phyloP scores from a whole-genome alignment of 1,140 invertebrate genomes.

The Eumaeus atala region DNA sequence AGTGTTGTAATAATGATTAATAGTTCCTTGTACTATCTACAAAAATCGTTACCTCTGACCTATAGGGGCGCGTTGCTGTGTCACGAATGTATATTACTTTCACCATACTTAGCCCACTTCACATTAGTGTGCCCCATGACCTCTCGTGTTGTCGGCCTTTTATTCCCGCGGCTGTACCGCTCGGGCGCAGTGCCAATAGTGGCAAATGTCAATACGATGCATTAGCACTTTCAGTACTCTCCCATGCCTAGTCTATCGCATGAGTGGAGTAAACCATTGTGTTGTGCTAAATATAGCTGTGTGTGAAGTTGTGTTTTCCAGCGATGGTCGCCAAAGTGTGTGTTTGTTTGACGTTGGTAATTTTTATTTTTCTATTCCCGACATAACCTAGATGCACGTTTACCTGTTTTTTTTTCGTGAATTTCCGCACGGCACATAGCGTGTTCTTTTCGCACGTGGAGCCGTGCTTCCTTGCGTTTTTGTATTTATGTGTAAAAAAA shows the following conservation, averaged over 20 bases:
- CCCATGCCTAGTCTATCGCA: conserved; percentile 22
- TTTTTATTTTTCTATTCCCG: conserved; percentile 9
- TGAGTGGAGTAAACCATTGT: no score
- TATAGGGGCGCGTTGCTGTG: no score
- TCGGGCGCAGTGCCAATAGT: conserved; percentile 52
- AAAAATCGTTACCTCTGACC: no score
- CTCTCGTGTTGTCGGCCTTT: conserved; percentile 22
- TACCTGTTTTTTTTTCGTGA: no score
- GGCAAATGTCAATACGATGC: conserved; percentile 70
- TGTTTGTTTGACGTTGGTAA: conserved; percentile 8
- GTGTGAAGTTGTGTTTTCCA: conserved; percentile 29
- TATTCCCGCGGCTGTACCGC: conserved; percentile 44
- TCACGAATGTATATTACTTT: no score
- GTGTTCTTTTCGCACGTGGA: no score
- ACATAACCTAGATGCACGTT: no score
- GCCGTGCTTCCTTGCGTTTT: no score
- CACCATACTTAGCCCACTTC: not conserved
- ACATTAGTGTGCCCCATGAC: conserved; percentile 13
- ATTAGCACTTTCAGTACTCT: conserved; percentile 51
- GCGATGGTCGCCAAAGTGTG: conserved; percentile 45
- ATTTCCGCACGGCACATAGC: no score
- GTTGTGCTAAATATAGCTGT: conserved; percentile 13
- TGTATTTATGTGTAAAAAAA: no score
- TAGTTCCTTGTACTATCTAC: no score
- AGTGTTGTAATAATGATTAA: no score